These are phyloP conservation scores for Antedon mediterranea DNA, from an alignment of 53 echinoderm and acorn worm genomes.

Conservation along the genomic window DNA sequence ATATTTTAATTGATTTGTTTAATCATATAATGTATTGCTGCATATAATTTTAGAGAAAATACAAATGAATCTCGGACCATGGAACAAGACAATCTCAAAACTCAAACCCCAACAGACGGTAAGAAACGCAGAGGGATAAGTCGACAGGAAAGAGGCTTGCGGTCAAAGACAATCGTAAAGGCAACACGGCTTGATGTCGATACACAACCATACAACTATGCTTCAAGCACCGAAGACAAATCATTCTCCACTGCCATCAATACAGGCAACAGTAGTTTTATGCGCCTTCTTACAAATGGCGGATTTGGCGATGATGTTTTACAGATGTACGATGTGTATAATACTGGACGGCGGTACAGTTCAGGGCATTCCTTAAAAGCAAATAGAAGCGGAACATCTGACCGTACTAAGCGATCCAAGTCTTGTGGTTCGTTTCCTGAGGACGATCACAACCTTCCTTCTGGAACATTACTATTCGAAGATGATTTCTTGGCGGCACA, in stretches of 20 bases:
- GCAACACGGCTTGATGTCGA: conserved; percentile 8
- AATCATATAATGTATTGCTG: too few relatives aligned
- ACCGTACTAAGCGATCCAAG: conserved; percentile 34
- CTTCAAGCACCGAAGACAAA: too few relatives aligned
- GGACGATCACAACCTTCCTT: conserved; percentile 7
- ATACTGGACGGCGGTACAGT: conserved; percentile 37
- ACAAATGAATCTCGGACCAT: too few relatives aligned
- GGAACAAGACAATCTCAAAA: too few relatives aligned
- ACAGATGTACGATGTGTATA: conserved; percentile 64
- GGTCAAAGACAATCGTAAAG: neutral
- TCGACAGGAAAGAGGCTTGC: too few relatives aligned
- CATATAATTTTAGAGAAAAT: too few relatives aligned
- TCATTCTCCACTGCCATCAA: conserved; percentile 16
- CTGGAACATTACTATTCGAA: conserved; percentile 59
- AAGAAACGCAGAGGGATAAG: too few relatives aligned
- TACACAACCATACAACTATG: conserved; percentile 16
- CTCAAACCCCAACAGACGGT: too few relatives aligned
- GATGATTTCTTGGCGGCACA: conserved; percentile 83
- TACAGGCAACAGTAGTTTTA: conserved; percentile 33
- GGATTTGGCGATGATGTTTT: conserved; percentile 40
- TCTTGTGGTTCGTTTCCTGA: conserved; percentile 7
- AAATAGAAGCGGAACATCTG: neutral
- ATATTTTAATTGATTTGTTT: too few relatives aligned
- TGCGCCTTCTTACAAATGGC: conserved; percentile 42
- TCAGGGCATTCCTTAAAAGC: conserved; percentile 13